Base-by-base conservation (phyloP, 1,140 invertebrate species). In the Druon quercuslanigerum region DNA sequence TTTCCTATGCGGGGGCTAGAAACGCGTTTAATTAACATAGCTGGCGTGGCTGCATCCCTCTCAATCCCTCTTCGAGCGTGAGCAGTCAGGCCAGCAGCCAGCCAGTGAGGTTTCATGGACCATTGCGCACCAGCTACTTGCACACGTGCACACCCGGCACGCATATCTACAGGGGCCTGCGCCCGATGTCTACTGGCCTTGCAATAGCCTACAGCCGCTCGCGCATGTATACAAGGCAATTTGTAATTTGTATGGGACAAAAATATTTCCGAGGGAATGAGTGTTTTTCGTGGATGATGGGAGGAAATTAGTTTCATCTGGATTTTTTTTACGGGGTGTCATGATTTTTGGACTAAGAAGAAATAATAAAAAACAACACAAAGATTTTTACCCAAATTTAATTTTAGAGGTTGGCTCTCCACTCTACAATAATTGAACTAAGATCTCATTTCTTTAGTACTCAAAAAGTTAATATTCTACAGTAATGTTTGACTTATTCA, bases 21-120 rank as follows among this genome's bases (percentile, higher is more conserved):
- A 84, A 85, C 79, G 85, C 83, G 81, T 86, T 87, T 86, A 87
- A 87, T 87, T 87, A 87, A 87, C 86, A 86, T 87, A 85, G 85
- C 82, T 87, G 79, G 78, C 80, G 80, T 83, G 74, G 80, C 73
- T 74, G 75, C 82, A 80, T 82, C 80, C 79, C 78, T 75, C 72
- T 82, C 77, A 84, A 76, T 78, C 73, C 75, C 72, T 78, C 78
- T 72, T 57, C 76, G 54, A 71, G 54, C 72, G 75, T 25, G 25
- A 40, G 25, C 13, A 40, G 60, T 5, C 4, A n/a, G n/a, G 20
- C 20, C 57, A 66, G 57, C 57, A 73, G 73, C 13, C 75, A 78
- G 75, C 78, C 80, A 79, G 75, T 81, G 78, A 82, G 73, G 79
- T 84, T 85, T 85, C 83, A 87, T 79, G 85, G 81, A 74, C 84